Percentiles rank a stretch among this genome's conserved stretches.
phyloP scores from a whole-genome alignment of 1,140 invertebrate species.

The Bombus superbus region DNA sequence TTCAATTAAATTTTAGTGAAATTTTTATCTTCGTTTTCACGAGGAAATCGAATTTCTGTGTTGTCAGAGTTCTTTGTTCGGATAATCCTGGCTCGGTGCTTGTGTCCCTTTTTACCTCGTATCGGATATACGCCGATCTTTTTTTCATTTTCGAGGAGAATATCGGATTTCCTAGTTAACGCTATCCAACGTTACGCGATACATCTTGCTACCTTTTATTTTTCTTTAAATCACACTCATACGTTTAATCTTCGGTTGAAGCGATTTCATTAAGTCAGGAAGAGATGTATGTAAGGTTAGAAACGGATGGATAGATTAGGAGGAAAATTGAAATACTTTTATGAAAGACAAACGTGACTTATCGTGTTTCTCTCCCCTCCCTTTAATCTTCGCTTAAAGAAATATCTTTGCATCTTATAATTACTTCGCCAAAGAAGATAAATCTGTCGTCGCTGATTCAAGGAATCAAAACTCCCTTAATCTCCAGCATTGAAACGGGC shows the following conservation, averaged over 20 bases:
- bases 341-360: neutral
- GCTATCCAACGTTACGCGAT: neutral
- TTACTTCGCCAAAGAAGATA: neutral
- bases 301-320: too few relatives aligned
- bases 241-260: neutral
- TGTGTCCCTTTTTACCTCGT: neutral
- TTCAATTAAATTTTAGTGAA: neutral
- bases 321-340: too few relatives aligned
- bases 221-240: neutral
- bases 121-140: neutral
- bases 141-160: neutral
- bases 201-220: neutral
- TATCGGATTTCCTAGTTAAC: constrained; percentile 28
- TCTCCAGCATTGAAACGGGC: neutral
- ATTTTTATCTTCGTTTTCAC: neutral
- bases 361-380: neutral
- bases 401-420: neutral
- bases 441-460: neutral
- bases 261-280: neutral
- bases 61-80: neutral
- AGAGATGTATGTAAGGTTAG: neutral
- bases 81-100: neutral
- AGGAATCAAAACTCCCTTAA: neutral
- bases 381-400: neutral
- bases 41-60: constrained; percentile 3